Evolutionary conservation across 2,888 invertebrate genomes (phyloP).

Genomic region (Gibbula magus): DNA sequence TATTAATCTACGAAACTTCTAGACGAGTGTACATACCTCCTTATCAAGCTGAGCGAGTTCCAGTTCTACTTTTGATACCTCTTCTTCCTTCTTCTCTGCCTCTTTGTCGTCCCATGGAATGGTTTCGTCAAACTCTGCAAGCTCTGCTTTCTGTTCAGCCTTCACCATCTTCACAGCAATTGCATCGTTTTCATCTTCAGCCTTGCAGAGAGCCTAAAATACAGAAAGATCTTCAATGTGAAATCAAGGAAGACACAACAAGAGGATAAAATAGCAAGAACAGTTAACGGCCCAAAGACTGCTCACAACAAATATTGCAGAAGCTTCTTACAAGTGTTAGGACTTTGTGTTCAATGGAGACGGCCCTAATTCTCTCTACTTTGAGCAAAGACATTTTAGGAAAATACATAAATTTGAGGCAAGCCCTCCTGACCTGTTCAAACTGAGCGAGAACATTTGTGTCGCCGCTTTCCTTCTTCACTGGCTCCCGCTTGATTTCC

Average conservation of each 20-base stretch:
- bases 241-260: too few relatives aligned
- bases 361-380: not conserved
- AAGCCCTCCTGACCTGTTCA: slow-evolving; percentile 69
- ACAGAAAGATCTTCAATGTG: not conserved
- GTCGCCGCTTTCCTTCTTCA: slow-evolving; percentile 36
- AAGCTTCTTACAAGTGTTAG: not conserved
- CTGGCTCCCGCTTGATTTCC: slow-evolving; percentile 25
- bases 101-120: slow-evolving; percentile 87
- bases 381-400: not conserved
- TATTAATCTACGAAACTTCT: not conserved
- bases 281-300: not conserved
- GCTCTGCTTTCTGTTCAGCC: slow-evolving; percentile 83
- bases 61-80: slow-evolving; percentile 73
- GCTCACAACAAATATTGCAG: not conserved
- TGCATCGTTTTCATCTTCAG: slow-evolving; percentile 96
- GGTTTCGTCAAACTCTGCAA: slow-evolving; percentile 96
- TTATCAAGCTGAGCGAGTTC: slow-evolving; percentile 75
- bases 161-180: slow-evolving; percentile 91
- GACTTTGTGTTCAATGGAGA: too few relatives aligned
- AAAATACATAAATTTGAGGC: not conserved
- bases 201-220: slow-evolving; percentile 86
- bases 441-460: slow-evolving; percentile 66
- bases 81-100: slow-evolving; percentile 66
- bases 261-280: too few relatives aligned
- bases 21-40: slow-evolving; percentile 64